Percentiles rank a stretch among this genome's conserved stretches.
These are phyloP conservation scores for Trichomalopsis sarcophagae DNA, from an alignment of 1,140 invertebrate species.

Conservation along the genomic window DNA sequence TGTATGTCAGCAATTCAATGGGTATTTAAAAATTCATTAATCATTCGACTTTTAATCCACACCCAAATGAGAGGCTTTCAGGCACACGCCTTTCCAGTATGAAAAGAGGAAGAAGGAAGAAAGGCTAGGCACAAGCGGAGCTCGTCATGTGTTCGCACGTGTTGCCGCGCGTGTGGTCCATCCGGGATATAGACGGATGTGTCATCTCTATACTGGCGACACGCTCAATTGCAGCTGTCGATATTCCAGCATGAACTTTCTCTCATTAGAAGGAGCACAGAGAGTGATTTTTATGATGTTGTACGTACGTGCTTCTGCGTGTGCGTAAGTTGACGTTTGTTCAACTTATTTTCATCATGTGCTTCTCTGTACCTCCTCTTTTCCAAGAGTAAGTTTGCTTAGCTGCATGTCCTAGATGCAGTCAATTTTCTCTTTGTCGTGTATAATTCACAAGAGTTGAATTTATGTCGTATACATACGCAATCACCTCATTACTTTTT, in stretches of 20 bases:
- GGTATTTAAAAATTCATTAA: background rate
- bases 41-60: background rate
- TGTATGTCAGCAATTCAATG: background rate
- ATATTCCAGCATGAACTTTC: background rate
- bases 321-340: background rate
- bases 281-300: background rate
- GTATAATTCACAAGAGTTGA: background rate
- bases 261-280: background rate
- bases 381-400: background rate
- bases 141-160: constrained; percentile 17
- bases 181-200: background rate
- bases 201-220: constrained; percentile 2
- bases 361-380: background rate
- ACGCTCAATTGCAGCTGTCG: constrained; percentile 11
- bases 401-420: background rate
- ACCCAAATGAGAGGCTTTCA: background rate
- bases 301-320: background rate
- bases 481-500: too few species aligned
- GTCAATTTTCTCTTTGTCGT: background rate
- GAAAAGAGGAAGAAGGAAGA: background rate
- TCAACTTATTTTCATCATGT: background rate
- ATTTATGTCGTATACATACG: background rate
- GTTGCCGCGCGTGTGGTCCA: constrained; percentile 39
- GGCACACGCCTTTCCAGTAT: background rate
- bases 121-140: background rate